Evolutionary conservation across 2,113 vertebrate species (phyloP).

Genomic region (Coreoperca whiteheadi): DNA sequence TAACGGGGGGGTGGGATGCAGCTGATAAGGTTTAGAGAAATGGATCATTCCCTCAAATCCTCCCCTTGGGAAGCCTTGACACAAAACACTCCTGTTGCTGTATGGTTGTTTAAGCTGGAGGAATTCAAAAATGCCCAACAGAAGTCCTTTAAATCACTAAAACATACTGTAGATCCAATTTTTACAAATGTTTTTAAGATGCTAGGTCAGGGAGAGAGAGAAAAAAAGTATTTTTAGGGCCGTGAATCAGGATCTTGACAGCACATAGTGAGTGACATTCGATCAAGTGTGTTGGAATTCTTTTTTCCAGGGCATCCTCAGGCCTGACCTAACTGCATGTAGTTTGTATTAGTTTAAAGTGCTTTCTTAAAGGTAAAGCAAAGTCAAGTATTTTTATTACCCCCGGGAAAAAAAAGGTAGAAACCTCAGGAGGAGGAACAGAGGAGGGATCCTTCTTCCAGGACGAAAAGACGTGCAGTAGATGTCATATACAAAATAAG

Average conservation of each 20-base stretch:
- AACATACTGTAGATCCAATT: slow-evolving; percentile 9
- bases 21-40: slow-evolving; percentile 82
- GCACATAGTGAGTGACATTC: neutral
- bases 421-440: neutral
- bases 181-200: slow-evolving; percentile 5
- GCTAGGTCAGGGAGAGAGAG: neutral
- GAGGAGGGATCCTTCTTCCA: neutral
- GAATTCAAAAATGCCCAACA: slow-evolving; percentile 21
- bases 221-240: slow-evolving; percentile 15
- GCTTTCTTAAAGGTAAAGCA: neutral
- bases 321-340: neutral
- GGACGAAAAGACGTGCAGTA: neutral
- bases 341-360: neutral
- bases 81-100: slow-evolving; percentile 61
- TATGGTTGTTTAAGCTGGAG: slow-evolving; percentile 37
- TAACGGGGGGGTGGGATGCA: slow-evolving; percentile 70
- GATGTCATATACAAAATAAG: neutral
- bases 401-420: too few relatives aligned
- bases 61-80: slow-evolving; percentile 61
- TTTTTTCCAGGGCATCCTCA: neutral
- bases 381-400: neutral
- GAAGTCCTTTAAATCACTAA: neutral
- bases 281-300: neutral
- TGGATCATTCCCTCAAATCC: slow-evolving; percentile 77
- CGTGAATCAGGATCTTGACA: slow-evolving; percentile 21